Percentiles rank a stretch among this genome's conserved stretches.
Evolutionary conservation across 2,888 invertebrate species (phyloP).

Genomic region (Drosophila mulleri): DNA sequence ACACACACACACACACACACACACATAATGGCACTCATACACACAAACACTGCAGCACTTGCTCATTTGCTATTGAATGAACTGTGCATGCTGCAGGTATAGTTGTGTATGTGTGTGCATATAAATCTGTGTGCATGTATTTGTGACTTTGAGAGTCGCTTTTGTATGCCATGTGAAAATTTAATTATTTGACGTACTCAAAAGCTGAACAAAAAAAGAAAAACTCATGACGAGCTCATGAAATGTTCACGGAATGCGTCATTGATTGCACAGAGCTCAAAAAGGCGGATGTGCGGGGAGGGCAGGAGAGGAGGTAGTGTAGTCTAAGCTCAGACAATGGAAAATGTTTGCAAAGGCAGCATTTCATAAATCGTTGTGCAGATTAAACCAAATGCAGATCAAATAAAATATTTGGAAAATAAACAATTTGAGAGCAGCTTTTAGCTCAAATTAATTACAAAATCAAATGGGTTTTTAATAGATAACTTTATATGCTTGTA

Average conservation of each 20-base stretch:
- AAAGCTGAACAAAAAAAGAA: conserved; percentile 30
- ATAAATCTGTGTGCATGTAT: conserved; percentile 9
- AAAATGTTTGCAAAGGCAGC: conserved; percentile 10
- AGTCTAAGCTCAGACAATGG: conserved; percentile 17
- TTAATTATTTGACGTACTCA: conserved; percentile 69
- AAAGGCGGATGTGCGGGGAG: neutral
- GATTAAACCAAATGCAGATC: neutral
- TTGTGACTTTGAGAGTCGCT: conserved; percentile 66
- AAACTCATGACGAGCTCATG: conserved; percentile 31
- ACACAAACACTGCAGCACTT: conserved; percentile 26
- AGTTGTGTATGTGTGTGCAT: conserved; percentile 8
- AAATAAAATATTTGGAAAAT: conserved; percentile 10
- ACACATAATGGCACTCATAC: conserved; percentile 6
- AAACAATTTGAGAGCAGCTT: conserved; percentile 1
- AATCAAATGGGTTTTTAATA: neutral
- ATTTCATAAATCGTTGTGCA: conserved; percentile 15
- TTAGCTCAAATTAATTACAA: conserved; percentile 4
- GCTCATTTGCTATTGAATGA: conserved; percentile 70
- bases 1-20: neutral
- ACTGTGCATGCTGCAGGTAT: conserved; percentile 35
- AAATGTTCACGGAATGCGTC: conserved; percentile 28
- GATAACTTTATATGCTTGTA: neutral
- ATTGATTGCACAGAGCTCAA: conserved; percentile 29
- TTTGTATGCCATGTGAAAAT: conserved; percentile 68
- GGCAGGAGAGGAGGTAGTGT: too few relatives aligned